Conservation (phyloP, 2,797 vertebrate genomes). For the Lophotriccus pileatus region DNA sequence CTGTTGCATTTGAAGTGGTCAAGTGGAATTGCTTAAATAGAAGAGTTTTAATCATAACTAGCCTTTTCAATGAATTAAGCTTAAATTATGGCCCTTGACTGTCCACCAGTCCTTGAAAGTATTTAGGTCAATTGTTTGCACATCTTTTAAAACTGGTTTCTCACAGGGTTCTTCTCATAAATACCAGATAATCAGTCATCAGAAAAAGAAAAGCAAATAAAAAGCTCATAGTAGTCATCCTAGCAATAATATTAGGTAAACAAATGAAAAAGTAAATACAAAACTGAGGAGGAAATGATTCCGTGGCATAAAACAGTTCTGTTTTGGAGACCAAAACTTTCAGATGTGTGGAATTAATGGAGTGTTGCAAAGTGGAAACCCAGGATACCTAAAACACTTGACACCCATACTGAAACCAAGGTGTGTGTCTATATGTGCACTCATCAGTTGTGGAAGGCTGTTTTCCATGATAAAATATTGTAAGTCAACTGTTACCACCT, state of each 20-base stretch:
- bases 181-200: slow-evolving; percentile 9
- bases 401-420: not conserved
- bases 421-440: not conserved
- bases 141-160: not conserved
- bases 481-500: not conserved
- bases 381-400: slow-evolving; percentile 6
- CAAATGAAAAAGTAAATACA: slow-evolving; percentile 24
- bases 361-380: slow-evolving; percentile 35
- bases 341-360: slow-evolving; percentile 39
- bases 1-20: not conserved
- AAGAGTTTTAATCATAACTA: not conserved
- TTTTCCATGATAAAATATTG: not conserved
- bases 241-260: slow-evolving; percentile 12
- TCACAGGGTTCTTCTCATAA: slow-evolving; percentile 3
- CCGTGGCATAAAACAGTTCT: not conserved
- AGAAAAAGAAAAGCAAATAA: not conserved
- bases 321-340: slow-evolving; percentile 35
- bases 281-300: slow-evolving; percentile 29
- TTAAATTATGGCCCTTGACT: not conserved
- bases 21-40: not conserved
- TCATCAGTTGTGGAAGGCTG: not conserved
- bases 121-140: not conserved
- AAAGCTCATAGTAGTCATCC: not conserved
- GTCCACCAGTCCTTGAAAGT: not conserved
- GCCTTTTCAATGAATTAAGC: not conserved